These are phyloP conservation scores for Glossophaga mutica DNA, from an alignment of 2,797 vertebrate species.

Conservation along the genomic window DNA sequence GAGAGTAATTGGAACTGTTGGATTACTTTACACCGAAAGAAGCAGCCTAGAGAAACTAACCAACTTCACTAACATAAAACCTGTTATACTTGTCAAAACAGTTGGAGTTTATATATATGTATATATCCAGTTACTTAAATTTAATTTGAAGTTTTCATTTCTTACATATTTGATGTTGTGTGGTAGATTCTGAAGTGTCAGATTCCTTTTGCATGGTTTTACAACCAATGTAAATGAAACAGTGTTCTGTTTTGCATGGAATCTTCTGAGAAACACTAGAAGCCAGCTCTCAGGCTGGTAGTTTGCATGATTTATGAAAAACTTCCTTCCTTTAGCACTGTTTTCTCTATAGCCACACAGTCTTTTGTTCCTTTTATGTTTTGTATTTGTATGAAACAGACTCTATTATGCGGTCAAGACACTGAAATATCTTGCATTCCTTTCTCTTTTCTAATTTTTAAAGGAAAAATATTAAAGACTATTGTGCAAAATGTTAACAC, in stretches of 20 bases:
- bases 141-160: neutral
- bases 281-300: neutral
- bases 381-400: neutral
- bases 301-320: neutral
- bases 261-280: neutral
- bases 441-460: neutral
- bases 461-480: neutral
- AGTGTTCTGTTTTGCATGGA: neutral
- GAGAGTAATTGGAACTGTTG: neutral
- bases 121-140: neutral
- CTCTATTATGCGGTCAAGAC: neutral
- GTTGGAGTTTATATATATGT: neutral
- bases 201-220: slow-evolving; percentile 24
- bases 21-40: neutral
- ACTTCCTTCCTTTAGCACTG: neutral
- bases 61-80: neutral
- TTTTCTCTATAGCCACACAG: neutral
- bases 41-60: slow-evolving; percentile 15
- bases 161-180: neutral
- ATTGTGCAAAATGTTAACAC: neutral
- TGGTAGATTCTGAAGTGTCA: neutral
- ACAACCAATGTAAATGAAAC: slow-evolving; percentile 18
- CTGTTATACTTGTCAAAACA: neutral
- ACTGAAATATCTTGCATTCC: neutral
- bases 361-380: neutral